A percentile compares a stretch with the other conserved stretches of the same genome.
These are phyloP conservation scores for Petaurus breviceps DNA, from an alignment of 2,113 vertebrate species.

Conservation along the genomic window DNA sequence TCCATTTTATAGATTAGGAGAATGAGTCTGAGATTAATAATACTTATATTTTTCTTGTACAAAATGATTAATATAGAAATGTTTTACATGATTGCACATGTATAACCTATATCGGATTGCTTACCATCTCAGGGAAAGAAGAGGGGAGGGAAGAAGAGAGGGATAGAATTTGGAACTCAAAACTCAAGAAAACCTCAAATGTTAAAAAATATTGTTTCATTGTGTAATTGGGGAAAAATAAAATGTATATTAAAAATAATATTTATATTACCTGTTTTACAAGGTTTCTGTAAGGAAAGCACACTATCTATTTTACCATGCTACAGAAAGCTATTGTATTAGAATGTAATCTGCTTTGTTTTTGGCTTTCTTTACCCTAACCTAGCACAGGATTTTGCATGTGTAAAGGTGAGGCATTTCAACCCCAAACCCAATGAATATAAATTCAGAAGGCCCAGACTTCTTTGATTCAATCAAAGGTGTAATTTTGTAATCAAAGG, in stretches of 20 bases:
- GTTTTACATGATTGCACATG: too few species aligned
- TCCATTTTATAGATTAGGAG: not conserved
- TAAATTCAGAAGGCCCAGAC: not conserved
- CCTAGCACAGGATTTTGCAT: not conserved
- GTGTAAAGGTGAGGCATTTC: not conserved
- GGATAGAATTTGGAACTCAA: too few species aligned
- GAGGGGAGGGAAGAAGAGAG: too few species aligned
- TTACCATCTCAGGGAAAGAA: too few species aligned
- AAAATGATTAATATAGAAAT: too few species aligned
- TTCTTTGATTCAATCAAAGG: not conserved
- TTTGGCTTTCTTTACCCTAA: not conserved
- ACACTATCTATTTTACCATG: not conserved
- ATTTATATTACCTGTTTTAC: not conserved
- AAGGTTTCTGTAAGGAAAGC: not conserved
- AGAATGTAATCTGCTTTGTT: not conserved
- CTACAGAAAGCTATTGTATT: not conserved
- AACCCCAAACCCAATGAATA: not conserved
- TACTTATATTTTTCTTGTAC: not conserved
- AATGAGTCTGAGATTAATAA: not conserved
- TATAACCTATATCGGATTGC: too few species aligned
- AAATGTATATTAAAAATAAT: not conserved
- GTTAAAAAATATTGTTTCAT: too few species aligned
- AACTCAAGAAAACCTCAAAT: too few species aligned
- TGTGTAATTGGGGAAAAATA: too few species aligned
- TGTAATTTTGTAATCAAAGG: not conserved